A percentile compares a stretch with the other conserved stretches of the same genome.
These are phyloP conservation scores for Dendrocincla tyrannina DNA, from an alignment of 2,797 vertebrate species.

Conservation along the genomic window DNA sequence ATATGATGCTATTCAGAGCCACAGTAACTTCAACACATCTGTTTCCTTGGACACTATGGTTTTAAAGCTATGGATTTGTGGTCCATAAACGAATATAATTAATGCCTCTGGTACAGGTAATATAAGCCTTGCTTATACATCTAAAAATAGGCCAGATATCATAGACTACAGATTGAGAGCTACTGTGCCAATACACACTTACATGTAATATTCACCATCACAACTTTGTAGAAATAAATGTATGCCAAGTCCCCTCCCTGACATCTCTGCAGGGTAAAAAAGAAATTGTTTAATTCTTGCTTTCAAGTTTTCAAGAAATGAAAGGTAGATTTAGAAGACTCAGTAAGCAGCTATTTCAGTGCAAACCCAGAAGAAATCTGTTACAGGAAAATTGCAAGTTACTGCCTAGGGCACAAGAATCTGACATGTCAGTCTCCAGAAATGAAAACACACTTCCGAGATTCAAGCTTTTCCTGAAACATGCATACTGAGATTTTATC, in stretches of 20 bases:
- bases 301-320: not conserved
- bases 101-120: not conserved
- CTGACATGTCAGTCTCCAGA: not conserved
- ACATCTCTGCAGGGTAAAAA: not conserved
- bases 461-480: not conserved
- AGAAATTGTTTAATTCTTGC: not conserved
- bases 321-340: not conserved
- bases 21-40: not conserved
- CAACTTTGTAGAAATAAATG: not conserved
- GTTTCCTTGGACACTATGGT: not conserved
- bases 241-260: not conserved
- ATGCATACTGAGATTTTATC: not conserved
- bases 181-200: not conserved
- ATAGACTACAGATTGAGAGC: not conserved
- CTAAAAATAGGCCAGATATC: not conserved
- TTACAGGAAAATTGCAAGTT: not conserved
- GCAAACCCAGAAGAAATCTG: not conserved
- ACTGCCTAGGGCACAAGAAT: not conserved
- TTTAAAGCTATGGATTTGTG: not conserved
- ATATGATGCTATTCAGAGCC: not conserved
- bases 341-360: not conserved
- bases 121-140: not conserved
- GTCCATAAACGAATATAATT: not conserved
- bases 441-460: not conserved
- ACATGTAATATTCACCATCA: not conserved